A percentile compares a stretch with the other conserved stretches of the same genome.
Evolutionary conservation across 92 coral and sea anemone species (phyloP).

Genomic region (Montipora capitata): DNA sequence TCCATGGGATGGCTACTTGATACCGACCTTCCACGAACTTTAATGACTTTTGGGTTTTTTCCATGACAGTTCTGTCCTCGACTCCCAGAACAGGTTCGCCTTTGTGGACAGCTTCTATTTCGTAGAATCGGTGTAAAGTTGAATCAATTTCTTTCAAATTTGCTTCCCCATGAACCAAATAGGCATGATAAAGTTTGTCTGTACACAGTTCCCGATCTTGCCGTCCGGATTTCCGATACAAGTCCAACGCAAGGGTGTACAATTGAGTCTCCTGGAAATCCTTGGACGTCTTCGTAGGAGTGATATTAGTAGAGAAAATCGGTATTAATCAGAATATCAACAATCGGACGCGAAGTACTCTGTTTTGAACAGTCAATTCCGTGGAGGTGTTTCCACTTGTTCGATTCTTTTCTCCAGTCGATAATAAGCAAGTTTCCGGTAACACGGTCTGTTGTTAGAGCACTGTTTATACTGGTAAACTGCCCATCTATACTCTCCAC

Average conservation of each 20-base stretch:
- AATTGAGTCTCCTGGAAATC: conserved; percentile 68
- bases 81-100: conserved; percentile 9
- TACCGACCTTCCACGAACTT: conserved; percentile 41
- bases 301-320: conserved; percentile 65
- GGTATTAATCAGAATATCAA: conserved; percentile 72
- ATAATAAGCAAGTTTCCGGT: conserved; percentile 57
- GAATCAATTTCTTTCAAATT: conserved; percentile 32
- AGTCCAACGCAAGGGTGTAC: conserved; percentile 38
- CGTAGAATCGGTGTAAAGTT: conserved; percentile 65
- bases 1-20: conserved; percentile 69
- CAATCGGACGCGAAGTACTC: conserved; percentile 47
- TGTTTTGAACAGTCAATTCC: conserved; percentile 47
- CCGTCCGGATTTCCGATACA: conserved; percentile 27
- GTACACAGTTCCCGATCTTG: neutral
- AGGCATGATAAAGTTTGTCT: conserved; percentile 38
- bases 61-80: conserved; percentile 39
- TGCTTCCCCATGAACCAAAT: conserved; percentile 30
- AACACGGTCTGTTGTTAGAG: conserved; percentile 51
- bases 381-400: conserved; percentile 51
- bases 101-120: conserved; percentile 45
- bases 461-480: too few relatives aligned
- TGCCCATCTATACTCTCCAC: conserved; percentile 52
- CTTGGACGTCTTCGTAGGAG: conserved; percentile 60
- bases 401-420: conserved; percentile 44
- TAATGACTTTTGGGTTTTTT: conserved; percentile 41